These are phyloP conservation scores for Conopomorpha cramerella DNA, from an alignment of 1,140 invertebrate genomes.

Conservation along the genomic window DNA sequence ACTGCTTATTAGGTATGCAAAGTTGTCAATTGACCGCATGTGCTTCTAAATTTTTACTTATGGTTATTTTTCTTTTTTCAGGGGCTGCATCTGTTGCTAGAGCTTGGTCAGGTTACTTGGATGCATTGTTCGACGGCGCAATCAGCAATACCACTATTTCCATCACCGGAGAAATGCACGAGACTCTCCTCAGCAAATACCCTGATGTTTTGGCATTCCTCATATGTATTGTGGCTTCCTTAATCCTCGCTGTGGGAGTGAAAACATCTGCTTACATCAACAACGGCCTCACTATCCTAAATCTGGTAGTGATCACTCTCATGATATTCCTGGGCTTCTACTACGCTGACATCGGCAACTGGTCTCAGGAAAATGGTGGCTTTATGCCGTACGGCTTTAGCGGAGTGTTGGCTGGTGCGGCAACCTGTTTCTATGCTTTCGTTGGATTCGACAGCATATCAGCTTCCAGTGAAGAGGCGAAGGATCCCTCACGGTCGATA, in stretches of 20 bases:
- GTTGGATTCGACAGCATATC: conserved; percentile 85
- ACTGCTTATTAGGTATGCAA: too few relatives aligned
- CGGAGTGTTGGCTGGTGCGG: conserved; percentile 80
- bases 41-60: too few relatives aligned
- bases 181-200: conserved; percentile 72
- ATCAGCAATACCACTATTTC: conserved; percentile 81
- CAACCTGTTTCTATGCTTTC: conserved; percentile 89
- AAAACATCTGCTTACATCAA: conserved; percentile 87
- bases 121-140: conserved; percentile 77
- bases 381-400: conserved; percentile 82
- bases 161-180: conserved; percentile 73
- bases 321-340: conserved; percentile 80
- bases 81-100: conserved; percentile 88
- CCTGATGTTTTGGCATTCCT: conserved; percentile 82
- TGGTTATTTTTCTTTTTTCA: conserved; percentile 39
- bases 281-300: conserved; percentile 78
- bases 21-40: too few relatives aligned
- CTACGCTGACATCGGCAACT: conserved; percentile 80
- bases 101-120: conserved; percentile 92
- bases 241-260: conserved; percentile 77
- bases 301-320: conserved; percentile 74
- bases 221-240: conserved; percentile 74
- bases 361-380: conserved; percentile 73
- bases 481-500: conserved; percentile 77
- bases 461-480: conserved; percentile 85